Conservation (phyloP, 1,140 invertebrate genomes). For the Heterodera schachtii region DNA sequence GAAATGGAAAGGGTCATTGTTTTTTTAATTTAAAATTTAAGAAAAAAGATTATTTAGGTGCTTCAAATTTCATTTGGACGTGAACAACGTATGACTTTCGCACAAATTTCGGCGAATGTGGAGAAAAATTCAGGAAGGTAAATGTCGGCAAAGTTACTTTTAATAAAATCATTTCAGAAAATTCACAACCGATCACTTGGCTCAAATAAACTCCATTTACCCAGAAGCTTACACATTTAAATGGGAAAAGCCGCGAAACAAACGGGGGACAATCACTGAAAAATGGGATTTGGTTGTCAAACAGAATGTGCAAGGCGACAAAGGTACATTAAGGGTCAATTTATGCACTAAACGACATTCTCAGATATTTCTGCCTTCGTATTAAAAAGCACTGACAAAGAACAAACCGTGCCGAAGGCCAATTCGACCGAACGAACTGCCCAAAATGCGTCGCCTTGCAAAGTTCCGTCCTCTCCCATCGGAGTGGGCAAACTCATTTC, state of each 20-base stretch:
- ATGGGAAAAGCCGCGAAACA: constrained; percentile 15
- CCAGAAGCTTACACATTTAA: constrained; percentile 17
- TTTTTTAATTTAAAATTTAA: background rate
- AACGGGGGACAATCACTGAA: background rate
- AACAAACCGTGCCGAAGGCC: background rate
- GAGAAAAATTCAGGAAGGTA: constrained; percentile 22
- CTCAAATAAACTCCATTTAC: constrained; percentile 17
- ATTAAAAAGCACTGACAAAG: background rate
- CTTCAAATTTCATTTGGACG: constrained; percentile 18
- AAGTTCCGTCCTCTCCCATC: constrained; percentile 7
- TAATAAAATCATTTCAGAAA: background rate
- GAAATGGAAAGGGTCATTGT: background rate
- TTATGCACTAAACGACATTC: background rate
- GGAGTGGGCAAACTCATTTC: constrained; percentile 13
- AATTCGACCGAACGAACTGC: constrained; percentile 6
- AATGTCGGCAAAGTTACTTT: background rate
- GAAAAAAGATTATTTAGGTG: constrained; percentile 2
- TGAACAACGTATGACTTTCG: constrained; percentile 26
- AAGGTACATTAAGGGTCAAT: constrained; percentile 3
- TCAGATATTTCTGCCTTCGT: background rate
- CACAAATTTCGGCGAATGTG: constrained; percentile 14
- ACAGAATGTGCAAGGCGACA: constrained; percentile 17
- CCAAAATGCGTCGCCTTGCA: constrained; percentile 4
- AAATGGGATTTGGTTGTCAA: constrained; percentile 21
- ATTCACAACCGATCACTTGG: constrained; percentile 22